These are phyloP conservation scores for Brachionus rotundiformis DNA, from an alignment of 1,140 invertebrate species.

Conservation along the genomic window DNA sequence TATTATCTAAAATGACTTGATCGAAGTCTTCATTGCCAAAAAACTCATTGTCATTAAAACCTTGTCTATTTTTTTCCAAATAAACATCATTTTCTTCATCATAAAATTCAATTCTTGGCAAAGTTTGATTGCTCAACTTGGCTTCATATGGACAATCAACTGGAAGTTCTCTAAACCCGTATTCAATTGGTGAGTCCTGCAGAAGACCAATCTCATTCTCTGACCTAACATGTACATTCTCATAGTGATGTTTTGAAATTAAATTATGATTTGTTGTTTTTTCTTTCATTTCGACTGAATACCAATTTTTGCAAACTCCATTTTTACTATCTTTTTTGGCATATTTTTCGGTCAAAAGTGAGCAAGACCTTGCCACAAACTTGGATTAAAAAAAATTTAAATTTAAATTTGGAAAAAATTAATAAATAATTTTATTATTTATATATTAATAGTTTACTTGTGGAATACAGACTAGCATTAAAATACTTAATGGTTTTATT, in stretches of 20 bases:
- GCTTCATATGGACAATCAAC: conserved; percentile 14
- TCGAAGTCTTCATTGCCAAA: not conserved
- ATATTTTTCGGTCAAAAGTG: conserved; percentile 18
- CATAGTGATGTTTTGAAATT: not conserved
- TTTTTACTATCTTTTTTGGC: not conserved
- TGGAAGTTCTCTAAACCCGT: conserved; percentile 26
- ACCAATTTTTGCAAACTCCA: not conserved
- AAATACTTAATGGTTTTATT: conserved; percentile 14
- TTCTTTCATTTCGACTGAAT: not conserved
- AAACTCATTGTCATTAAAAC: not conserved
- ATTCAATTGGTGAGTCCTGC: not conserved
- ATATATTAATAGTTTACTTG: not conserved
- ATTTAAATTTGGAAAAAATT: too few relatives aligned
- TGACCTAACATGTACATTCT: not conserved
- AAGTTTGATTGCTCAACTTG: not conserved
- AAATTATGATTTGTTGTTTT: not conserved
- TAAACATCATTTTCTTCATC: not conserved
- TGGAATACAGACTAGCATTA: conserved; percentile 33
- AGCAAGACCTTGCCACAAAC: conserved; percentile 9
- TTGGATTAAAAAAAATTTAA: not conserved
- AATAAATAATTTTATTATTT: too few relatives aligned
- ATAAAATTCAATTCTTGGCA: not conserved
- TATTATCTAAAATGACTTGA: not conserved
- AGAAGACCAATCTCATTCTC: not conserved
- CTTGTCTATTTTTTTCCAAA: not conserved